phyloP scores from a whole-genome alignment of 2,797 vertebrate genomes.

The Megalops cyprinoides region DNA sequence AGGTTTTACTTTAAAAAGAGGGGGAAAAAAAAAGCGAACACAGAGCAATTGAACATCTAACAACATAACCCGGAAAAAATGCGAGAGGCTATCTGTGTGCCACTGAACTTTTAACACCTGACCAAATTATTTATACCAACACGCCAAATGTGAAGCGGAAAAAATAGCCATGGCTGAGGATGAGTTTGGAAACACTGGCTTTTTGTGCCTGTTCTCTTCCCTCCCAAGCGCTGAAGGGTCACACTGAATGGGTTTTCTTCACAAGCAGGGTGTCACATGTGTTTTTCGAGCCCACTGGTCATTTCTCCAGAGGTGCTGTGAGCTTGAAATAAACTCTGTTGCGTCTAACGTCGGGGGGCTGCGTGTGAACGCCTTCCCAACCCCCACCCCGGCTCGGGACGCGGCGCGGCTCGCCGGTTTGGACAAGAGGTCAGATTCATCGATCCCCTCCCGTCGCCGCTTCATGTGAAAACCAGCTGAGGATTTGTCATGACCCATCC shows the following conservation, averaged over 20 bases:
- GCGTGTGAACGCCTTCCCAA: neutral
- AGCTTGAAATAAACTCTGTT: slow-evolving; percentile 69
- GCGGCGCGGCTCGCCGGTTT: too few relatives aligned
- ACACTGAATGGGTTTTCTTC: slow-evolving; percentile 67
- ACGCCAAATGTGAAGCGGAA: neutral
- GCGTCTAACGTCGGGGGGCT: neutral
- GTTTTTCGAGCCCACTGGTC: slow-evolving; percentile 55
- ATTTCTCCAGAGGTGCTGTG: slow-evolving; percentile 64
- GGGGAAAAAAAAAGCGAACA: neutral
- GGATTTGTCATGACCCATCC: neutral
- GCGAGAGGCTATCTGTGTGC: neutral
- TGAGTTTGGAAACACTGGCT: neutral
- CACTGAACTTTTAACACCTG: neutral
- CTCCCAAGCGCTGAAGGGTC: neutral
- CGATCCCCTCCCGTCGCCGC: neutral
- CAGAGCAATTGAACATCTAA: neutral
- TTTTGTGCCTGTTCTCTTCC: neutral
- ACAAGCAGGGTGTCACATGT: slow-evolving; percentile 71
- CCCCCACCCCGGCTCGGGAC: neutral
- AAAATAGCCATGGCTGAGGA: neutral
- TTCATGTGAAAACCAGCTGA: slow-evolving; percentile 20
- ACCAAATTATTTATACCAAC: neutral
- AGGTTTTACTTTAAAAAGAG: neutral
- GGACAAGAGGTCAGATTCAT: slow-evolving; percentile 1
- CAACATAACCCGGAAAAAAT: neutral